Percentiles rank a stretch among this genome's conserved stretches.
Evolutionary conservation across 2,888 invertebrate genomes (phyloP).

Genomic region (Antheraea yamamai): DNA sequence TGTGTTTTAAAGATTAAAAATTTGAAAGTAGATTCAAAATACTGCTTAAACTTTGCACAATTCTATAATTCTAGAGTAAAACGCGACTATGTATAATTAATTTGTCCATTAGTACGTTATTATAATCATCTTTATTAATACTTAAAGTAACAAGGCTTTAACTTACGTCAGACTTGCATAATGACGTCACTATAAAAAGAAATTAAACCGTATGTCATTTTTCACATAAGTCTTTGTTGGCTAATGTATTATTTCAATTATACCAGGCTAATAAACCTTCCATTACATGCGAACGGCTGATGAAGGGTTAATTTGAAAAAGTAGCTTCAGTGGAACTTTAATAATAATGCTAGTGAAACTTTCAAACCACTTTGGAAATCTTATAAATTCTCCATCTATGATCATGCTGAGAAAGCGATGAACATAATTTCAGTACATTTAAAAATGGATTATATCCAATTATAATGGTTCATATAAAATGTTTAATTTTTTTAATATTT

Average conservation of each 20-base stretch:
- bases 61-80: not conserved
- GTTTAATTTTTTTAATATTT: too few relatives aligned
- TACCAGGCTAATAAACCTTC: not conserved
- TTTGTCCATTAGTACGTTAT: not conserved
- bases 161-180: slow-evolving; percentile 8
- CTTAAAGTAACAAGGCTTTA: not conserved
- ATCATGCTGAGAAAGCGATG: not conserved
- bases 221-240: slow-evolving; percentile 2
- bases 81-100: not conserved
- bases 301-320: not conserved
- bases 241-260: not conserved
- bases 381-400: not conserved
- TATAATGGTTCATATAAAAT: too few relatives aligned
- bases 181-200: not conserved
- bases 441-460: too few relatives aligned
- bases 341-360: not conserved
- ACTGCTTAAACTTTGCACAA: not conserved
- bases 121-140: not conserved
- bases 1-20: not conserved
- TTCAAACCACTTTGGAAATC: not conserved
- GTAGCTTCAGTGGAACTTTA: not conserved
- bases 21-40: not conserved
- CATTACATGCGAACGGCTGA: not conserved
- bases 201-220: not conserved
- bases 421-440: too few relatives aligned